These are phyloP conservation scores for Trichomycterus rosablanca DNA, from an alignment of 2,113 vertebrate genomes.

Conservation along the genomic window DNA sequence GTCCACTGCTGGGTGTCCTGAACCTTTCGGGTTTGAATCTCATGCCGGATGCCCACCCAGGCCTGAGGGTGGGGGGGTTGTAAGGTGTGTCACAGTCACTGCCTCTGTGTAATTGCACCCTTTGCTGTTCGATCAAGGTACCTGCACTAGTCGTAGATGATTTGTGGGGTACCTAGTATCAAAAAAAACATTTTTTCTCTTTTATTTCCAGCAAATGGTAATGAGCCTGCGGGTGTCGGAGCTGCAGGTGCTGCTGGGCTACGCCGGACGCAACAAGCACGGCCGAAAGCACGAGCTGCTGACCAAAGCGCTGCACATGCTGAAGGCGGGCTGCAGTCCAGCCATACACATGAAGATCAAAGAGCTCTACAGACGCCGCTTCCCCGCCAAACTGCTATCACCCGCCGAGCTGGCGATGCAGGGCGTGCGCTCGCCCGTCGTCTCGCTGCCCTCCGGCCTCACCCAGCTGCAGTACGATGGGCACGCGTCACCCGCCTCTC, in stretches of 20 bases:
- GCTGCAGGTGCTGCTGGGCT: constrained; percentile 96
- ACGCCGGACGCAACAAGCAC: constrained; percentile 97
- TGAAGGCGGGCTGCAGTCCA: constrained; percentile 95
- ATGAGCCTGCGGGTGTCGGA: constrained; percentile 99
- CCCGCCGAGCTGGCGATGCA: constrained; percentile 85
- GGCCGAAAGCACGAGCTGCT: constrained; percentile 98
- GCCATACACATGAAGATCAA: constrained; percentile 99
- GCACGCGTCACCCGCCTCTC: constrained; percentile 82
- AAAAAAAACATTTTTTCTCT: not conserved
- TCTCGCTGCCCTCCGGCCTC: constrained; percentile 79
- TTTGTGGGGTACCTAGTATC: no score
- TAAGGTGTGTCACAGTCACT: no score
- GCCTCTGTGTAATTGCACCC: no score
- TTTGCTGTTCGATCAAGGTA: no score
- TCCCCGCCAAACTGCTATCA: constrained; percentile 93
- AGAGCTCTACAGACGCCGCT: constrained; percentile 93
- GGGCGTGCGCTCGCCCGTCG: constrained; percentile 78
- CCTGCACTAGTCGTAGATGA: no score
- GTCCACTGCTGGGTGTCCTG: no score
- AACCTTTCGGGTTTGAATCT: no score
- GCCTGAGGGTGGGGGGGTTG: no score
- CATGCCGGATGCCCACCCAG: no score
- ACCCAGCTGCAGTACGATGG: constrained; percentile 87
- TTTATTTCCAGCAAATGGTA: constrained; percentile 90
- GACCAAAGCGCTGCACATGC: constrained; percentile 91